These are phyloP conservation scores for Ophion ellenae DNA, from an alignment of 2,888 invertebrate genomes.

Conservation along the genomic window DNA sequence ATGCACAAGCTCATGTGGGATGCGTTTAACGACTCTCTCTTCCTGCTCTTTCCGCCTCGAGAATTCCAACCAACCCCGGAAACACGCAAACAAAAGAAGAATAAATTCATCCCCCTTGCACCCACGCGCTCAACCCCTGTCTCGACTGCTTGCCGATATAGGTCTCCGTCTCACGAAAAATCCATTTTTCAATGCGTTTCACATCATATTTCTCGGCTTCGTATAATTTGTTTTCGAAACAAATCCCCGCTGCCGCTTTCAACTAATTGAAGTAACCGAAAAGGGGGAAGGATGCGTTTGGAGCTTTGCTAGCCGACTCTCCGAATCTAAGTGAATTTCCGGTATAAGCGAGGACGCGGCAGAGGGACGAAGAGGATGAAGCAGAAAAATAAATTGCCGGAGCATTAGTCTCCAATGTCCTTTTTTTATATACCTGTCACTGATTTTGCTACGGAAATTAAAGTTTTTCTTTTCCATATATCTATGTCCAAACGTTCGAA, in stretches of 20 bases:
- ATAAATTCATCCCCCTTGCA: neutral
- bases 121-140: neutral
- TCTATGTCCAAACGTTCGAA: neutral
- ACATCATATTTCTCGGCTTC: neutral
- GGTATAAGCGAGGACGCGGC: slow-evolving; percentile 1
- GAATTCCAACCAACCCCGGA: neutral
- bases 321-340: slow-evolving; percentile 34
- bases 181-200: no score
- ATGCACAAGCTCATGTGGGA: slow-evolving; percentile 21
- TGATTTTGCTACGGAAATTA: slow-evolving; percentile 35
- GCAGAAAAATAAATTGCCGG: slow-evolving; percentile 11
- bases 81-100: neutral
- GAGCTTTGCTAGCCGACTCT: neutral
- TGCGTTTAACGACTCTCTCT: slow-evolving; percentile 61
- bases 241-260: neutral
- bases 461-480: slow-evolving; percentile 20
- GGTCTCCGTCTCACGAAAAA: no score
- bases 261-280: neutral
- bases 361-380: slow-evolving; percentile 1
- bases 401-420: neutral
- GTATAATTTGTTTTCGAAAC: neutral
- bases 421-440: neutral
- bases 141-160: neutral
- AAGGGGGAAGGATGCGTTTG: neutral
- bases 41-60: slow-evolving; percentile 16